A percentile compares a stretch with the other conserved stretches of the same genome.
Evolutionary conservation across 30 jellyfish, hydroid and myxozoan species (phyloP).

Genomic region (Aurelia sp.): DNA sequence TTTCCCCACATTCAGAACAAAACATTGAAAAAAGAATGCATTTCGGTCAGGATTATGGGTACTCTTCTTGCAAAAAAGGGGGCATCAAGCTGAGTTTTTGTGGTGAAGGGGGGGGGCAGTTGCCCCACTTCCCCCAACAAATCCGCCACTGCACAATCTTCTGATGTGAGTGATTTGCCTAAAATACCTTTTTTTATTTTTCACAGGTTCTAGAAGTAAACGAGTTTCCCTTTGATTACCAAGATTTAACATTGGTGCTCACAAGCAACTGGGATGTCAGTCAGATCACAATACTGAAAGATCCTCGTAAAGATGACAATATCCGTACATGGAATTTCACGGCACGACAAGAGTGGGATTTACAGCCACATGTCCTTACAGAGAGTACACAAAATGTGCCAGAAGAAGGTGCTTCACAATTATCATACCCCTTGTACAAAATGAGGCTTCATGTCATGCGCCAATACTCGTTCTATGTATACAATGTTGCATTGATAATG

Average conservation of each 20-base stretch:
- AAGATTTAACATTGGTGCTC: slow-evolving; percentile 55
- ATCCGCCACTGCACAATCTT: no score
- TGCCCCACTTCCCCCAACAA: no score
- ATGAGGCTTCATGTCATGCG: slow-evolving; percentile 62
- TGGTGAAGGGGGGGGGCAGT: no score
- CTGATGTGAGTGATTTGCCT: no score
- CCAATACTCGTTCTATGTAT: slow-evolving; percentile 44
- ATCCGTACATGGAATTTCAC: slow-evolving; percentile 78
- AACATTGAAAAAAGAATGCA: no score
- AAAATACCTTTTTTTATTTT: neutral
- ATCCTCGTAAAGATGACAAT: slow-evolving; percentile 58
- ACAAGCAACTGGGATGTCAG: slow-evolving; percentile 53
- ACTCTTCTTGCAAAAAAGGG: no score
- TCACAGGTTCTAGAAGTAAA: slow-evolving; percentile 47
- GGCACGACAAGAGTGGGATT: slow-evolving; percentile 64
- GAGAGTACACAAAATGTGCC: slow-evolving; percentile 49
- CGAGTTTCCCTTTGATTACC: slow-evolving; percentile 69
- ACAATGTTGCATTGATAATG: slow-evolving; percentile 68
- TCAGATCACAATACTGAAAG: slow-evolving; percentile 25
- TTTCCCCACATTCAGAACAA: no score
- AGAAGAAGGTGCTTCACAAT: slow-evolving; percentile 64
- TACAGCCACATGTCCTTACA: slow-evolving; percentile 42
- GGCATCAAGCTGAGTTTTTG: no score
- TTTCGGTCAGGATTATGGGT: no score
- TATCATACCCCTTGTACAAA: slow-evolving; percentile 52